Evolutionary conservation across 2,113 vertebrate genomes (phyloP).

Genomic region (Solea solea): DNA sequence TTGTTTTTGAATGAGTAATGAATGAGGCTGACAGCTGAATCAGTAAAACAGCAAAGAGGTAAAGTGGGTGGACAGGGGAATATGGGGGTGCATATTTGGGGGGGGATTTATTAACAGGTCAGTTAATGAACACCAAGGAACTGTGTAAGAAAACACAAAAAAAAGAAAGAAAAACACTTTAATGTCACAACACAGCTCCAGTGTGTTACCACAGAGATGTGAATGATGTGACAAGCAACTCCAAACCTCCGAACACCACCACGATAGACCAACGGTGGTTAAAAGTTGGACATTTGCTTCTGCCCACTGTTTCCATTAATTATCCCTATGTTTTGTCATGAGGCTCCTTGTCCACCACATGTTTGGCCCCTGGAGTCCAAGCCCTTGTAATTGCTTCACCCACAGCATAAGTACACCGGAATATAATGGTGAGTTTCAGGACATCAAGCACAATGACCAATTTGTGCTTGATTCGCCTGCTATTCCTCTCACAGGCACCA

Average conservation of each 20-base stretch:
- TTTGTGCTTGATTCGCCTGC: conserved; percentile 67
- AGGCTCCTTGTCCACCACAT: conserved; percentile 36
- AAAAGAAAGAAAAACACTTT: conserved; percentile 43
- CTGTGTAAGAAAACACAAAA: conserved; percentile 26
- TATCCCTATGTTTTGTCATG: conserved; percentile 40
- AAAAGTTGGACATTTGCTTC: conserved; percentile 36
- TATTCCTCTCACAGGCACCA: conserved; percentile 22
- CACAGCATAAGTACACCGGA: conserved; percentile 42
- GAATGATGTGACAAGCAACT: conserved; percentile 30
- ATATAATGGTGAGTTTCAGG: conserved; percentile 51
- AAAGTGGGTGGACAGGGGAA: conserved; percentile 2
- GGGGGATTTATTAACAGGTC: conserved; percentile 50
- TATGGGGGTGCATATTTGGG: conserved; percentile 42
- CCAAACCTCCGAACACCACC: conserved; percentile 21
- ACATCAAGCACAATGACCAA: conserved; percentile 70
- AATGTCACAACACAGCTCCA: conserved; percentile 49
- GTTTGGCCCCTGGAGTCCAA: conserved; percentile 53
- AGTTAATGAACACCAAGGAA: conserved; percentile 59
- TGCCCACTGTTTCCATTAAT: conserved; percentile 56
- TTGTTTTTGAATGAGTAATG: conserved; percentile 68
- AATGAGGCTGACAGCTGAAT: conserved; percentile 59
- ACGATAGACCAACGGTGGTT: conserved; percentile 32
- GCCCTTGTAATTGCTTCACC: conserved; percentile 72
- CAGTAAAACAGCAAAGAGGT: conserved; percentile 13
- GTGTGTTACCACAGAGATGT: conserved; percentile 26